Percentiles rank a stretch among this genome's conserved stretches.
phyloP scores from a whole-genome alignment of 1,140 invertebrate species.

The Zaprionus ornatus region DNA sequence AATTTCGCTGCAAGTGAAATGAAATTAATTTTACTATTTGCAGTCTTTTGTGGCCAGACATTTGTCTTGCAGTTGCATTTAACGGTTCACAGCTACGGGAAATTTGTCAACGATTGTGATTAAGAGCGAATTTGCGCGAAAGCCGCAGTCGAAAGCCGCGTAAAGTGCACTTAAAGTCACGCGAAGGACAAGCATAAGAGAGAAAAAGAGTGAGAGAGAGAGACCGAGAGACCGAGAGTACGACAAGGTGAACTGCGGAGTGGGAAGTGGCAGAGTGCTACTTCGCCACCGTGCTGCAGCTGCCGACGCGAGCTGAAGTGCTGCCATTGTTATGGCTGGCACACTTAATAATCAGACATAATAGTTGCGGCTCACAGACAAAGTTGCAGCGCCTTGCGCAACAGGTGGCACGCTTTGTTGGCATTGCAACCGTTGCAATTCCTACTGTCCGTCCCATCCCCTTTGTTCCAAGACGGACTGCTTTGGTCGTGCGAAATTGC shows the following conservation, averaged over 20 bases:
- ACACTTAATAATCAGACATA: constrained; percentile 76
- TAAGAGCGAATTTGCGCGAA: constrained; percentile 43
- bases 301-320: constrained; percentile 39
- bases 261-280: neutral
- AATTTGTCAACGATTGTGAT: constrained; percentile 67
- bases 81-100: constrained; percentile 53
- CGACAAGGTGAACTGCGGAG: too few relatives aligned
- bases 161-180: constrained; percentile 58
- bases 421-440: constrained; percentile 41
- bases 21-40: constrained; percentile 75
- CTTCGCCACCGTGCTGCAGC: constrained; percentile 6
- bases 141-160: constrained; percentile 43
- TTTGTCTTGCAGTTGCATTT: constrained; percentile 69
- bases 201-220: neutral
- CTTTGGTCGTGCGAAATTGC: constrained; percentile 36
- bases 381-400: constrained; percentile 48
- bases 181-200: constrained; percentile 5
- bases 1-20: constrained; percentile 45
- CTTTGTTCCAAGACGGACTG: neutral
- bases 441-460: neutral
- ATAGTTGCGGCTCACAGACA: constrained; percentile 62
- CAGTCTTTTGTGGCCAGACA: constrained; percentile 64
- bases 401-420: constrained; percentile 56
- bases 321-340: constrained; percentile 67
- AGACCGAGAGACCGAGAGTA: neutral